phyloP scores from a whole-genome alignment of 2,113 vertebrate species.

The Amazona vittata region DNA sequence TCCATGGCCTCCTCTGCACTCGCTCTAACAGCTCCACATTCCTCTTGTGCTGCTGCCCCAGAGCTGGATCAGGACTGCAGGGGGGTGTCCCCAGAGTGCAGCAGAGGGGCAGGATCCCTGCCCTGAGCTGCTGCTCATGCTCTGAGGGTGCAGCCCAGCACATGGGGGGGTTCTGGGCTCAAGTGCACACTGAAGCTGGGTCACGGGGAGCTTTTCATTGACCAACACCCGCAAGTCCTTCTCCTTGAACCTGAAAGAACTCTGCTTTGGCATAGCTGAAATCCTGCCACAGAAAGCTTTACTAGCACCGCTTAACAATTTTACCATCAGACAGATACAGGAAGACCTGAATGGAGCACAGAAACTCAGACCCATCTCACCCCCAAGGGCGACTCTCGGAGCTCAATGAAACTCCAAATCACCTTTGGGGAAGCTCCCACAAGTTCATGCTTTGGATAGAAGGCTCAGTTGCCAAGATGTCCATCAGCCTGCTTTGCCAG shows the following conservation, averaged over 20 bases:
- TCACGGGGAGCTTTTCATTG: not conserved
- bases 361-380: not conserved
- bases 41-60: no score
- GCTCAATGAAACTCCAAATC: not conserved
- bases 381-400: not conserved
- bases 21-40: no score
- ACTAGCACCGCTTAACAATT: not conserved
- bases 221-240: not conserved
- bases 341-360: not conserved
- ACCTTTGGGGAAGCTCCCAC: not conserved
- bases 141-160: not conserved
- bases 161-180: fast-evolving
- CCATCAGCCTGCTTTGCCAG: not conserved
- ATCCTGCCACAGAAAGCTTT: not conserved
- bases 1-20: no score
- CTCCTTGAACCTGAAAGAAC: not conserved
- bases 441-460: not conserved
- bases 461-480: not conserved
- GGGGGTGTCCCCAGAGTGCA: not conserved
- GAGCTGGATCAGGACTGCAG: no score
- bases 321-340: not conserved
- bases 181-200: not conserved
- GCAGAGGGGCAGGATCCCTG: not conserved
- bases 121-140: not conserved
- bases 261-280: not conserved